Evolutionary conservation across 2,888 invertebrate genomes (phyloP).

Genomic region (Helleia helle): DNA sequence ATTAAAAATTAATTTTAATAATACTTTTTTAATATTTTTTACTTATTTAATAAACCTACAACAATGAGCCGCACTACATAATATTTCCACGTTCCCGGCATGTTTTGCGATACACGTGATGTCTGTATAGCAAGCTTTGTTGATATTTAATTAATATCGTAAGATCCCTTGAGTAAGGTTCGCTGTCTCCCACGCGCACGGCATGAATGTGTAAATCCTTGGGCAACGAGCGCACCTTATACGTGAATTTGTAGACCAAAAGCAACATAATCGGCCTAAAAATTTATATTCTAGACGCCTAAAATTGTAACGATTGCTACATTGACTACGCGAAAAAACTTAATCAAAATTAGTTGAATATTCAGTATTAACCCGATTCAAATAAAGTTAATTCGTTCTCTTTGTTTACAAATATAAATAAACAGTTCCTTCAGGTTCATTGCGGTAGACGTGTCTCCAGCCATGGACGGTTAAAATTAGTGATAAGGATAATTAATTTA

Average conservation of each 20-base stretch:
- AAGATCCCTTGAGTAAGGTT: constrained; percentile 37
- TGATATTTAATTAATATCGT: constrained; percentile 37
- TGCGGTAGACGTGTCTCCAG: too few species aligned
- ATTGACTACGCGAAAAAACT: background rate
- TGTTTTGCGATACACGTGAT: constrained; percentile 8
- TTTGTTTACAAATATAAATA: too few species aligned
- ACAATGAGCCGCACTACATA: constrained; percentile 10
- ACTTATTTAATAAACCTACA: constrained; percentile 13
- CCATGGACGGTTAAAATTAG: too few species aligned
- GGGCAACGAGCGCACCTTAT: constrained; percentile 45
- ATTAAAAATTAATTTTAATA: constrained; percentile 9
- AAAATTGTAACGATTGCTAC: background rate
- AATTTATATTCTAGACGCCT: constrained; percentile 11
- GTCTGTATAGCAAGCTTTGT: constrained; percentile 18
- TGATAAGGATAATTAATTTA: too few species aligned
- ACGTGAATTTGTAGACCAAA: constrained; percentile 24
- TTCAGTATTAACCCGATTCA: too few species aligned
- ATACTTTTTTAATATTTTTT: constrained; percentile 16
- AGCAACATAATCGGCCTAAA: constrained; percentile 11
- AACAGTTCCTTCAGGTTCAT: too few species aligned
- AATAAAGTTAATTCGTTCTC: too few species aligned
- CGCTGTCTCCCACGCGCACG: constrained; percentile 46
- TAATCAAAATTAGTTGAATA: background rate
- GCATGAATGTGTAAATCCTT: constrained; percentile 42
- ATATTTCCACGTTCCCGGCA: constrained; percentile 10